Base-by-base conservation (phyloP, 1,140 invertebrate species). In the Mya arenaria region DNA sequence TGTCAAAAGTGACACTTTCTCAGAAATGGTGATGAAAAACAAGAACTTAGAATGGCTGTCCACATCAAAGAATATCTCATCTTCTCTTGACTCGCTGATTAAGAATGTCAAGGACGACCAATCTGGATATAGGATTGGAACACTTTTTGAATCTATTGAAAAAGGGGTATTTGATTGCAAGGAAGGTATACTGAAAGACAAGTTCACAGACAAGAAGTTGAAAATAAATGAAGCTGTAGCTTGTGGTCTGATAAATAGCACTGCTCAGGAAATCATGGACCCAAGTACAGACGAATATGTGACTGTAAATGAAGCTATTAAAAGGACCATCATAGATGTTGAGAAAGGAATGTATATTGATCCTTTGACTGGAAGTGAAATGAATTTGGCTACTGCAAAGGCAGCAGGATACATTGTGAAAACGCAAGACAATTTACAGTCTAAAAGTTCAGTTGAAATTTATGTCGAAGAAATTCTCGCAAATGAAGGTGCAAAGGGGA, bases 111-210 rank as follows among this genome's bases (percentile, higher is more conserved):
- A 86, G 63, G 41, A 82, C 34, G 74, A 84, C 30, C 82, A 82
- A 28, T 77, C 79, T 65, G 69, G 65, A 25, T 86, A 82, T 75
- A 75, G 72, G 39, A 65, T 87, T 34, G 84, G 86, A 52, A 87
- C 87, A 34, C 73, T 91, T 48, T 87, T 83, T 80, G 84, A 87
- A 69, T 82, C 86, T 66, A 73, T 91, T 56, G 77, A 89, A 62
- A 88, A 88, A 25, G 85, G 85, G 37, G 37, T 89, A 19, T 86
- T 86, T 82, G 84, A 87, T 80, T 58, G 86, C n/a, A 82, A 74
- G 10, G 83, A 82, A 52, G 86, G 88, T 5, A 80, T 62, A 19
- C 77, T 98, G 23, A 97, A 96, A 94, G 96, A 97, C 93, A 95
- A 96, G 66, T 94, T 94, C 85, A 95, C 89, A 73, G 84, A 88